Conservation (phyloP, 2,888 invertebrate genomes). For the Nemoura dubitans region DNA sequence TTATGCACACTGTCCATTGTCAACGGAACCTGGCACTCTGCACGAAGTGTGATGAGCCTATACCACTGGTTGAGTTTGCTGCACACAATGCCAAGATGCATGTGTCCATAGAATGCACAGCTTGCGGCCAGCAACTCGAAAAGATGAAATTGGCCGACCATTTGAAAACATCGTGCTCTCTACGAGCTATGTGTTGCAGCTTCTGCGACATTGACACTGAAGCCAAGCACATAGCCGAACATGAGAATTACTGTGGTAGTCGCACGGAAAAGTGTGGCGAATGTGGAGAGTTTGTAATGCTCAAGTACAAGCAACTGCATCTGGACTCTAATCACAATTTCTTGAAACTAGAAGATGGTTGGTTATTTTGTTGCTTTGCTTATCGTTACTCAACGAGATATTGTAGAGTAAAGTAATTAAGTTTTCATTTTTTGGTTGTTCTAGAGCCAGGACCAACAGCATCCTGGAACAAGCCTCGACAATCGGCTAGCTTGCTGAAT, state of each 20-base stretch:
- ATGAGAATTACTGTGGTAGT: slow-evolving; percentile 76
- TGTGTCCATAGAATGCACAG: slow-evolving; percentile 62
- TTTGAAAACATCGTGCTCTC: slow-evolving; percentile 59
- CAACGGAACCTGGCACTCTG: slow-evolving; percentile 73
- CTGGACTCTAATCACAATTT: slow-evolving; percentile 74
- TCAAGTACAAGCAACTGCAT: slow-evolving; percentile 72
- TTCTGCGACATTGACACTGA: slow-evolving; percentile 74
- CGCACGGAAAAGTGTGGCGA: slow-evolving; percentile 74
- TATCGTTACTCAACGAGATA: background rate
- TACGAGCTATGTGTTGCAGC: slow-evolving; percentile 61
- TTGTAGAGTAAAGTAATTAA: background rate
- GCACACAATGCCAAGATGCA: slow-evolving; percentile 64
- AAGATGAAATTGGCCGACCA: slow-evolving; percentile 57
- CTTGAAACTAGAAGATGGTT: slow-evolving; percentile 69
- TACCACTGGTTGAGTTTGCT: slow-evolving; percentile 67
- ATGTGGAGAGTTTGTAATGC: slow-evolving; percentile 75
- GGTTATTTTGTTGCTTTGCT: slow-evolving; percentile 48
- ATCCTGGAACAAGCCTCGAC: slow-evolving; percentile 56
- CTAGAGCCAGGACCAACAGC: slow-evolving; percentile 63
- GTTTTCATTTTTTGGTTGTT: slow-evolving; percentile 49
- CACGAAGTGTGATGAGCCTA: slow-evolving; percentile 73
- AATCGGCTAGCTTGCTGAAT: slow-evolving; percentile 43
- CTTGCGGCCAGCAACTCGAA: slow-evolving; percentile 57
- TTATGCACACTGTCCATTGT: slow-evolving; percentile 76
- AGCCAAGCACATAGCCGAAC: slow-evolving; percentile 67